Percentiles rank a stretch among this genome's conserved stretches.
Evolutionary conservation across 2,113 vertebrate genomes (phyloP).

Genomic region (Ammodytes dubius): DNA sequence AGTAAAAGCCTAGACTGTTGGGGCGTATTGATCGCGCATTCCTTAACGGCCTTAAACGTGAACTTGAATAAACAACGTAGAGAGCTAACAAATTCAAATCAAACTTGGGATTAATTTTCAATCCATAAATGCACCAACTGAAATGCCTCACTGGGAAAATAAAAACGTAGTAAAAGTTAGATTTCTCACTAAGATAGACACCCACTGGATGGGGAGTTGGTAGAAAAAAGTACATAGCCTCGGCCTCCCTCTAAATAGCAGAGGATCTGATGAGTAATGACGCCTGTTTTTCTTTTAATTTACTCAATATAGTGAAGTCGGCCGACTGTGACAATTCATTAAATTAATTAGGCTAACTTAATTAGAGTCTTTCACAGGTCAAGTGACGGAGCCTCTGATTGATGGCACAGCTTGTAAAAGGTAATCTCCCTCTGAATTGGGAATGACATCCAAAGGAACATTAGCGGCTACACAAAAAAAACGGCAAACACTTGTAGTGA

Average conservation of each 20-base stretch:
- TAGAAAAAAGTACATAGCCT: slow-evolving; percentile 13
- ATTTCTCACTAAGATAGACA: slow-evolving; percentile 29
- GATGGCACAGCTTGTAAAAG: slow-evolving; percentile 87
- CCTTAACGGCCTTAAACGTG: slow-evolving; percentile 8
- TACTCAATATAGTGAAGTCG: slow-evolving; percentile 86
- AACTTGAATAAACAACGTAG: slow-evolving; percentile 24
- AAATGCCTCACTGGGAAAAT: slow-evolving; percentile 43
- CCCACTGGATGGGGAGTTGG: slow-evolving; percentile 2
- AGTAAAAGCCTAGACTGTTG: slow-evolving; percentile 33
- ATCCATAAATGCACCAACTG: slow-evolving; percentile 38
- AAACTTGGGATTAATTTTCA: slow-evolving; percentile 36
- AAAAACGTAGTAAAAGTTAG: slow-evolving; percentile 48
- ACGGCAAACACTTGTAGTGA: background rate
- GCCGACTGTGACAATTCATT: slow-evolving; percentile 90
- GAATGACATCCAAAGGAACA: slow-evolving; percentile 84
- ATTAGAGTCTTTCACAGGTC: slow-evolving; percentile 91
- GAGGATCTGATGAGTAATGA: slow-evolving; percentile 86
- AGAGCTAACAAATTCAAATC: slow-evolving; percentile 38
- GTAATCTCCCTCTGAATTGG: slow-evolving; percentile 86
- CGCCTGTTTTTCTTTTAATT: slow-evolving; percentile 91
- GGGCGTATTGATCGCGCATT: slow-evolving; percentile 42
- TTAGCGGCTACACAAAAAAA: slow-evolving; percentile 64
- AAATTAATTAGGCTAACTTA: slow-evolving; percentile 93
- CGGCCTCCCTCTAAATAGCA: slow-evolving; percentile 71
- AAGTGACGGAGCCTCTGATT: slow-evolving; percentile 88